phyloP scores from a whole-genome alignment of 2,888 invertebrate species.

The Liodrosophila aerea region DNA sequence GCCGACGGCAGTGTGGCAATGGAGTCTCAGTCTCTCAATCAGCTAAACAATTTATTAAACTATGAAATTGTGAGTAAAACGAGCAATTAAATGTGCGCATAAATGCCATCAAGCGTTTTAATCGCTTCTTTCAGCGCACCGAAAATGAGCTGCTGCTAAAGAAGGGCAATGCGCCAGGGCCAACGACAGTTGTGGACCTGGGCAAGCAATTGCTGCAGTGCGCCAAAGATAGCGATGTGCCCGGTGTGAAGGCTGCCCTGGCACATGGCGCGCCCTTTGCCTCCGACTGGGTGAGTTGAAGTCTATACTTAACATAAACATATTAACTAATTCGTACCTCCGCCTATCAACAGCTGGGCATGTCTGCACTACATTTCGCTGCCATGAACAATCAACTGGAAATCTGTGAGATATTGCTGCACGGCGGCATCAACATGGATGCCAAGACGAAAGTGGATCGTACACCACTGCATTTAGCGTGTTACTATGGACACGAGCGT shows the following conservation, averaged over 20 bases:
- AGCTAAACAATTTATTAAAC: slow-evolving; percentile 69
- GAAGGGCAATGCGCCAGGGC: slow-evolving; percentile 45
- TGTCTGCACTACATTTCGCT: slow-evolving; percentile 94
- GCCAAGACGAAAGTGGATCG: slow-evolving; percentile 95
- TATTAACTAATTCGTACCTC: neutral
- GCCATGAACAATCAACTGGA: slow-evolving; percentile 90
- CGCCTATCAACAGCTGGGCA: slow-evolving; percentile 87
- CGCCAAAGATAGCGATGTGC: slow-evolving; percentile 90
- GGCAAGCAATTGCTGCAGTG: slow-evolving; percentile 92
- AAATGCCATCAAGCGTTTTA: too few species aligned
- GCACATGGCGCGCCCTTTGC: slow-evolving; percentile 94
- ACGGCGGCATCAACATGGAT: slow-evolving; percentile 94
- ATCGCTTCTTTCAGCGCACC: slow-evolving; percentile 71
- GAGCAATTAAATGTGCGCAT: neutral
- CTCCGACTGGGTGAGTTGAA: slow-evolving; percentile 91
- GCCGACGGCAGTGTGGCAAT: slow-evolving; percentile 80
- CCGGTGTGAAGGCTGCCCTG: slow-evolving; percentile 90
- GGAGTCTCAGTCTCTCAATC: slow-evolving; percentile 53
- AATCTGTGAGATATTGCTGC: slow-evolving; percentile 90
- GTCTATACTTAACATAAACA: neutral
- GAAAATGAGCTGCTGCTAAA: slow-evolving; percentile 69
- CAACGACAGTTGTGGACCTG: slow-evolving; percentile 86
- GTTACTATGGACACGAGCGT: slow-evolving; percentile 90
- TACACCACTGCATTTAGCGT: slow-evolving; percentile 95
- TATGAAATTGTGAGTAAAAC: slow-evolving; percentile 76